Evolutionary conservation across 2,888 invertebrate species (phyloP).

Genomic region (Cyaniris semiargus): DNA sequence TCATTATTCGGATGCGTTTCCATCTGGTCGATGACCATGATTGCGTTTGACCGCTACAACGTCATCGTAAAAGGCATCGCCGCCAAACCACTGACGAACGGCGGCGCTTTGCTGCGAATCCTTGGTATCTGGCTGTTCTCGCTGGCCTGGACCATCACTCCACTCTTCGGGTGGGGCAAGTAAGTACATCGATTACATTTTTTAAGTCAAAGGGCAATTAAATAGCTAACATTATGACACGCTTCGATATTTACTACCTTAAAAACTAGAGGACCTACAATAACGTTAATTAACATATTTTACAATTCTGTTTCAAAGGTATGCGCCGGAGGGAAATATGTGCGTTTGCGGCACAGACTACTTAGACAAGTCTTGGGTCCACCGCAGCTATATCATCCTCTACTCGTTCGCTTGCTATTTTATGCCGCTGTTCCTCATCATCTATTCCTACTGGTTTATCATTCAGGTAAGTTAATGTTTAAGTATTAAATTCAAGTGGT

Average conservation of each 20-base stretch:
- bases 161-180: constrained; percentile 93
- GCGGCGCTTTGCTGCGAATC: constrained; percentile 88
- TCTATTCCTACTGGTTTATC: constrained; percentile 94
- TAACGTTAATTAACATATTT: neutral
- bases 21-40: constrained; percentile 96
- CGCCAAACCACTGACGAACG: constrained; percentile 91
- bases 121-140: constrained; percentile 89
- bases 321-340: constrained; percentile 96
- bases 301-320: constrained; percentile 71
- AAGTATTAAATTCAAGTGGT: neutral
- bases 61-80: constrained; percentile 95
- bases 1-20: constrained; percentile 94
- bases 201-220: neutral
- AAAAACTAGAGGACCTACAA: neutral
- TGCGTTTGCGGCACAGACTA: constrained; percentile 96
- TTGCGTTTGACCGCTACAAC: constrained; percentile 95
- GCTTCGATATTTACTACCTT: neutral
- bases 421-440: constrained; percentile 87
- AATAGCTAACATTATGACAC: neutral
- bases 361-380: constrained; percentile 86
- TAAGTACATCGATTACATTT: constrained; percentile 47
- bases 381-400: constrained; percentile 88
- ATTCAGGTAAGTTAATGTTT: constrained; percentile 80
- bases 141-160: constrained; percentile 89
- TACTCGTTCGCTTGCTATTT: constrained; percentile 91